Conservation (phyloP, 2,113 vertebrate species). For the Brienomyrus longianalis region DNA sequence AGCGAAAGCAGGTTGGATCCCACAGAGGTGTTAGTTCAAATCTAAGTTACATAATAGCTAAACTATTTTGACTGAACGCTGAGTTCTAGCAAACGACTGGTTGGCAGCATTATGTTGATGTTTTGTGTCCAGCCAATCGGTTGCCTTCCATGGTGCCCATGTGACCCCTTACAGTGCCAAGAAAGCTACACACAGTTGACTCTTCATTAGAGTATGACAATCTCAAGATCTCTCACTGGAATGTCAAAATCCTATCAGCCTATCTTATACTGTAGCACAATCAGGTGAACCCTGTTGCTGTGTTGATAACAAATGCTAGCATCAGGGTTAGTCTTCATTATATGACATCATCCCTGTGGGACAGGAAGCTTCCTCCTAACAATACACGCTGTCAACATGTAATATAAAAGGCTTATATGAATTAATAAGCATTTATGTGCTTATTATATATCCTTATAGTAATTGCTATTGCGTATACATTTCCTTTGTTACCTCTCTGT, state of each 20-base stretch:
- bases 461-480: background rate
- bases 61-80: background rate
- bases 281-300: background rate
- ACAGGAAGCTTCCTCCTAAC: background rate
- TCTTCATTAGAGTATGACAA: background rate
- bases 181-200: background rate
- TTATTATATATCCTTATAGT: background rate
- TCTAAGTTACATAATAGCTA: background rate
- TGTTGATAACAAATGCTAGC: background rate
- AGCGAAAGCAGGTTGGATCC: background rate
- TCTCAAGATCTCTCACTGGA: background rate
- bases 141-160: background rate
- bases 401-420: background rate
- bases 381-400: background rate
- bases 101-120: background rate
- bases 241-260: slow-evolving; percentile 1
- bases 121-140: background rate
- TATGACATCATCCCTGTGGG: background rate
- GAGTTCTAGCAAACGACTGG: background rate
- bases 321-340: background rate
- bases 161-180: background rate
- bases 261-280: background rate
- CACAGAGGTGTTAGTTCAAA: background rate
- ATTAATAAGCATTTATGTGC: background rate
- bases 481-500: background rate